A percentile compares a stretch with the other conserved stretches of the same genome.
Conservation (phyloP, 2,113 vertebrate species). For the Meles meles region DNA sequence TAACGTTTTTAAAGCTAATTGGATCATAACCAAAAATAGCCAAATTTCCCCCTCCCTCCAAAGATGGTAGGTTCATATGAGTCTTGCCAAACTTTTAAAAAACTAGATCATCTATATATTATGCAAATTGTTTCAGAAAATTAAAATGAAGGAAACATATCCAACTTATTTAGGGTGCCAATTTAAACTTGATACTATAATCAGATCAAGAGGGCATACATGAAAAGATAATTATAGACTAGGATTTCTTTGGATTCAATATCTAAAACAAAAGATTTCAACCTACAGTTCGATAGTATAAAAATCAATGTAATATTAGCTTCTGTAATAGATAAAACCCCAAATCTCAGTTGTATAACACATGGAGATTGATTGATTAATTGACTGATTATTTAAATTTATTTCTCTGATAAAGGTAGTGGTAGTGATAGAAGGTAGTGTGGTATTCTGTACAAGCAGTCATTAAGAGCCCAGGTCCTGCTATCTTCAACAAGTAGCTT, state of each 20-base stretch:
- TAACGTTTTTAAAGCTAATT: neutral
- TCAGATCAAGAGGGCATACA: neutral
- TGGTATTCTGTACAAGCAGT: neutral
- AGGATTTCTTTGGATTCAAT: neutral
- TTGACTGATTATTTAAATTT: neutral
- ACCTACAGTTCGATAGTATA: neutral
- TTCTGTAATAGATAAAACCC: neutral
- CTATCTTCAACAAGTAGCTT: neutral
- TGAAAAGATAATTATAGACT: neutral
- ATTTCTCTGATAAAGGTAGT: neutral
- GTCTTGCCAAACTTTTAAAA: neutral
- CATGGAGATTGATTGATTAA: neutral
- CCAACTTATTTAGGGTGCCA: neutral
- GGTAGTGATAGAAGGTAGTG: no score
- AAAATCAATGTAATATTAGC: neutral
- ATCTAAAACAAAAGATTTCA: neutral
- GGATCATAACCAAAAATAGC: neutral
- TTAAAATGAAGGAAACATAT: neutral
- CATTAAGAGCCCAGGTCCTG: neutral
- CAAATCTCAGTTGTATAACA: neutral
- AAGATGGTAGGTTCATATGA: neutral
- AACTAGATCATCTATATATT: neutral
- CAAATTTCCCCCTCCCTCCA: neutral
- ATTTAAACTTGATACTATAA: neutral
- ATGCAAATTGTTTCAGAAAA: neutral